Evolutionary conservation across 1,140 invertebrate genomes (phyloP), one percentile per base, ranked within the genome.

Genomic region (Gonatopus flavifemur): DNA sequence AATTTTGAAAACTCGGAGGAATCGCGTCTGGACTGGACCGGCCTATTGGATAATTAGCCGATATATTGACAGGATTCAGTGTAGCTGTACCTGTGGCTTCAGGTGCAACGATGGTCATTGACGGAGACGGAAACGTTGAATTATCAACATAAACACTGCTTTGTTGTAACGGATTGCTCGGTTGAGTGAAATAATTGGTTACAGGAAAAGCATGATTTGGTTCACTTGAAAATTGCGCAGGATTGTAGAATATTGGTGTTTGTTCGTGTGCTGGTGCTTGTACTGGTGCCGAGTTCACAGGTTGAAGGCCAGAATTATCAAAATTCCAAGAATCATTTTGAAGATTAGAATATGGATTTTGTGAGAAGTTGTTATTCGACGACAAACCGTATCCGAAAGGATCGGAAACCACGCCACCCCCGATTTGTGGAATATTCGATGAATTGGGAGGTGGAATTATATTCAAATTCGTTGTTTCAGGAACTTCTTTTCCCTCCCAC

Each of bases 61-160:
- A 75, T 55, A 70, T 72, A 51, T 77, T 74, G 3, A 66, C 64
- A 1, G 72, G 70, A 53, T 44, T 74, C 3, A 77, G 55, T 7
- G 70, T 77, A 19, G 75, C 75, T 40, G 66, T 57, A 37, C 72
- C 73, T 1, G 70, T 70, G 2, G 69, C 60, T 57, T 78, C 70
- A 7, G 69, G 73, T 41, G 72, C 57, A n/a, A 51, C 49, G 47
- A 49, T 52, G 15, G 55, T 42, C 31, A 60, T 49, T 9, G 52
- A 44, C 35, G 25, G 1, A 1, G 50, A 12, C 12, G 2, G 33
- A 15, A 36, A 47, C 4, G 12, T 20, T 7, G 12, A 28, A 31
- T 19, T 49, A 33, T 42, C 24, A 36, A 30, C 25, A 10, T 28
- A 19, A 41, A 18, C 22, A 19, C n/a, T 9, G 22, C 22, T 36